A percentile compares a stretch with the other conserved stretches of the same genome.
Evolutionary conservation across 2,113 vertebrate species (phyloP).

Genomic region (Psephotus haematonotus): DNA sequence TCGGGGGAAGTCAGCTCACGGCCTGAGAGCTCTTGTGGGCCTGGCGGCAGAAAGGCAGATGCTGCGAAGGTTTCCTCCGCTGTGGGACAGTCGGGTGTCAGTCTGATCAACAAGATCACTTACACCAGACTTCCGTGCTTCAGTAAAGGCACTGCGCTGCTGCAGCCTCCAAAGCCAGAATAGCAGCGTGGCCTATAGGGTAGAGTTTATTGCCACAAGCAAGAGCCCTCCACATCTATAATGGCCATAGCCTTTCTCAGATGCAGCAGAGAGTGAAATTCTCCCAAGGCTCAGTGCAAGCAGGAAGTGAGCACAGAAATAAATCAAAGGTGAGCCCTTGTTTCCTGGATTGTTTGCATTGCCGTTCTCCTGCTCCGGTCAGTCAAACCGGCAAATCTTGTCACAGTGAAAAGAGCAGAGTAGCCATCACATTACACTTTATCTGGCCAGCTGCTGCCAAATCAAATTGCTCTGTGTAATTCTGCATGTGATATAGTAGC

Average conservation of each 20-base stretch:
- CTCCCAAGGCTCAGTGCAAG: neutral
- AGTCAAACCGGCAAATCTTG: neutral
- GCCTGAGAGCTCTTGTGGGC: neutral
- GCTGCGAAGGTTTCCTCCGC: neutral
- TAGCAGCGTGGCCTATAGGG: neutral
- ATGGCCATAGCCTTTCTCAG: neutral
- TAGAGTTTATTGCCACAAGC: neutral
- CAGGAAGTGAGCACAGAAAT: neutral
- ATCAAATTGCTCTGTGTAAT: neutral
- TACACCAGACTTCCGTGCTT: accelerated
- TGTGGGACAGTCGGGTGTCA: accelerated
- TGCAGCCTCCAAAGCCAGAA: neutral
- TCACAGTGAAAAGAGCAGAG: neutral
- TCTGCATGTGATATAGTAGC: neutral
- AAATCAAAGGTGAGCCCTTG: neutral
- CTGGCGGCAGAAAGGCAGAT: accelerated
- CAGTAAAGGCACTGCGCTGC: neutral
- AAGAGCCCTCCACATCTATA: neutral
- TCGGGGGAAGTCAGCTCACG: accelerated
- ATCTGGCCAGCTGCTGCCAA: neutral
- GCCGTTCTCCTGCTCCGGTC: accelerated
- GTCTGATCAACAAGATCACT: accelerated
- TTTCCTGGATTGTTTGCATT: neutral
- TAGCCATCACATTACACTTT: neutral
- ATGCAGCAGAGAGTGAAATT: neutral